Percentiles rank a stretch among this genome's conserved stretches.
Evolutionary conservation across 2,797 vertebrate genomes (phyloP).

Genomic region (Coluber constrictor): DNA sequence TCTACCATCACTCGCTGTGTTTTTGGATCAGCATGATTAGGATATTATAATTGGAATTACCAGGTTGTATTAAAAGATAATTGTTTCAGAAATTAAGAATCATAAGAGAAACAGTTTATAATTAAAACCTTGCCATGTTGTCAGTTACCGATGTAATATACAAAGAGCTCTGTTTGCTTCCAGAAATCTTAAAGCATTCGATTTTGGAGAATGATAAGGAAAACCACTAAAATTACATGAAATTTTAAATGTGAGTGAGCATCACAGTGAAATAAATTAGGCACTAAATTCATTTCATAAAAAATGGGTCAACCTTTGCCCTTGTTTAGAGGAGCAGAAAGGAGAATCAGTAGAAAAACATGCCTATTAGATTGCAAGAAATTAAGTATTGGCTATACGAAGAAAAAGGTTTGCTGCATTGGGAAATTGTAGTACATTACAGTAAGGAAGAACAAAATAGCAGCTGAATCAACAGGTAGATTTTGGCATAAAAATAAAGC

Average conservation of each 20-base stretch:
- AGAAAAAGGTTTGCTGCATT: neutral
- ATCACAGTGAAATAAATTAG: neutral
- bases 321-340: neutral
- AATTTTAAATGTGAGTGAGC: neutral
- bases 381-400: neutral
- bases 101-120: constrained; percentile 32
- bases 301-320: neutral
- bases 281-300: neutral
- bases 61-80: constrained; percentile 33
- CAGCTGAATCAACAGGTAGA: too few relatives aligned
- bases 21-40: constrained; percentile 45
- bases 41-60: constrained; percentile 25
- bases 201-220: rapidly evolving
- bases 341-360: neutral
- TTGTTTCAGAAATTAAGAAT: constrained; percentile 41
- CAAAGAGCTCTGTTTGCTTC: constrained; percentile 46
- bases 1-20: constrained; percentile 28
- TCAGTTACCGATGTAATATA: constrained; percentile 15
- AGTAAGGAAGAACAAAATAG: neutral
- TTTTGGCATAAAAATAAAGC: neutral
- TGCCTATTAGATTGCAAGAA: neutral
- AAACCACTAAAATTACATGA: constrained; percentile 16
- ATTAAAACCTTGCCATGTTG: constrained; percentile 31
- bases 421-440: neutral
- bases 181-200: constrained; percentile 17